phyloP scores from a whole-genome alignment of 2,888 invertebrate genomes.

The Heliothis peltigera region DNA sequence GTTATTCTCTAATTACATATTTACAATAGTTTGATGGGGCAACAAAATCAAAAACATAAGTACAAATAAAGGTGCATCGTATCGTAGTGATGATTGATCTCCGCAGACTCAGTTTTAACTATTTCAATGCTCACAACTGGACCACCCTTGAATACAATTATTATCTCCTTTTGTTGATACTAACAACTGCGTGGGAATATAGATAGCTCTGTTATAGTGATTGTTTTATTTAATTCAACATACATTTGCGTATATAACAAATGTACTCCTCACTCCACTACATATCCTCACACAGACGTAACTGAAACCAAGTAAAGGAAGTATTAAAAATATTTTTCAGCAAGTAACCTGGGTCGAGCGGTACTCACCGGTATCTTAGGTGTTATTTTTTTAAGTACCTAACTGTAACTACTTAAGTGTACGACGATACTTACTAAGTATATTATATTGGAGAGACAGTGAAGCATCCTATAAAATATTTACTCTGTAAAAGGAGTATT shows the following conservation, averaged over 20 bases:
- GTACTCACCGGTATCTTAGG: not conserved
- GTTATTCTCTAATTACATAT: no score
- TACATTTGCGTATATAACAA: not conserved
- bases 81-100: slow-evolving; percentile 20
- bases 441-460: not conserved
- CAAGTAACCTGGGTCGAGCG: not conserved
- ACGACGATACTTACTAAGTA: no score
- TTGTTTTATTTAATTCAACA: slow-evolving; percentile 21
- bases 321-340: slow-evolving; percentile 28
- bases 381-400: not conserved
- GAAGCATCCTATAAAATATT: not conserved
- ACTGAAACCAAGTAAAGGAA: slow-evolving; percentile 30
- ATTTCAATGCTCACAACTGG: slow-evolving; percentile 34
- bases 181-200: slow-evolving; percentile 21
- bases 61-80: no score
- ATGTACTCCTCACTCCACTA: slow-evolving; percentile 7
- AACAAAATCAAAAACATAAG: no score
- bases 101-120: slow-evolving; percentile 11
- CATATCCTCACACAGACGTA: slow-evolving; percentile 12
- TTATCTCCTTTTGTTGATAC: slow-evolving; percentile 26
- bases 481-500: not conserved
- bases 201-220: slow-evolving; percentile 4
- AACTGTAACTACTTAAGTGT: no score
- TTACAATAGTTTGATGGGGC: no score
- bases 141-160: slow-evolving; percentile 47